Base-by-base conservation (phyloP, 1,140 invertebrate species). In the Periplaneta americana region DNA sequence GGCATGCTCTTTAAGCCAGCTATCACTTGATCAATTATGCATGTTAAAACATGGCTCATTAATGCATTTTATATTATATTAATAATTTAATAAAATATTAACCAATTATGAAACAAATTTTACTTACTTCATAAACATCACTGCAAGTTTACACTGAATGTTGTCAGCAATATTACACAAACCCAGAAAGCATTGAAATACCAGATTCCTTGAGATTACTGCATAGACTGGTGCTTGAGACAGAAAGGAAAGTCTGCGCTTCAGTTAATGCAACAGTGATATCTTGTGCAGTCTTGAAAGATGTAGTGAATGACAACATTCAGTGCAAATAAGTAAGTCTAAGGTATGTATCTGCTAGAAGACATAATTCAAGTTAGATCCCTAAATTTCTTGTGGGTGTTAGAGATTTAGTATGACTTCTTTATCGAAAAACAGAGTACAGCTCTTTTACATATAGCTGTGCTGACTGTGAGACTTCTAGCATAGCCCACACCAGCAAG, bases 1-100 rank as follows among this genome's bases (percentile, higher is more conserved):
- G 31, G 76, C 81, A 81, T 81, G 81, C 81, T 35, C 37, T 81
- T 33, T 39, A 81, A 81, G 81, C 75, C 75, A 81, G 33, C 81
- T 78, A 81, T 76, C 81, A 81, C 75, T 37, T 37, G 6, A 78
- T 78, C n/a, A 78, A 32, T 36, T 78, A 78, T 78, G 77, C 77
- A 78, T 78, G 77, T 78, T 78, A 78, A 36, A 36, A 78, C 77
- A 32, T 78, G 34, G 77, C 35, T 48, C 13, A n/a, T 48, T 78
- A 78, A 78, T 78, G 77, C 77, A 78, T 32, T 78, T 78, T 37
- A 78, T 37, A 76, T 66, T 66, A 11, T 66, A 76, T 32, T 39
- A 78, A 78, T 32, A 31, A 37, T 78, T 37, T 78, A 78, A 78
- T 48, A 35, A 37, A 66, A 66, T 66, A 66, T 66, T 66, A 66